A percentile compares a stretch with the other conserved stretches of the same genome.
phyloP scores from a whole-genome alignment of 2,797 vertebrate genomes.

The Eospalax fontanierii region DNA sequence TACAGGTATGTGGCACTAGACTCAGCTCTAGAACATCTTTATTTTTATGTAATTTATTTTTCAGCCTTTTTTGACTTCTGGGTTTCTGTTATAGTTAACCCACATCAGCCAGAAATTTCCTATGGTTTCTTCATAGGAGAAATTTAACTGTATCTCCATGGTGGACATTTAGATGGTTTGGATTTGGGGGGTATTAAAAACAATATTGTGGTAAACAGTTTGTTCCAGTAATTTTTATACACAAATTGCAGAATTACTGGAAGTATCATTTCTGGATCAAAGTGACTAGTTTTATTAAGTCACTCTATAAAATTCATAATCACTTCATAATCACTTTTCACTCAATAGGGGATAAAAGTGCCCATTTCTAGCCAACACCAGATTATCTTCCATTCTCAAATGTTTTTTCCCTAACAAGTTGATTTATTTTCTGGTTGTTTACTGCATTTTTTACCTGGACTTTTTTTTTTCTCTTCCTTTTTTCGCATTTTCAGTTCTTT shows the following conservation, averaged over 20 bases:
- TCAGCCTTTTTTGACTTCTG: too few species aligned
- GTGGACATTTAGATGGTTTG: background rate
- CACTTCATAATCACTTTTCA: background rate
- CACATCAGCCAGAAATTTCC: too few species aligned
- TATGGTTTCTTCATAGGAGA: too few species aligned
- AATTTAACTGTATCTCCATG: background rate
- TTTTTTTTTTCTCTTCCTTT: too few species aligned
- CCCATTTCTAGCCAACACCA: background rate
- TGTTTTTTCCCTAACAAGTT: background rate
- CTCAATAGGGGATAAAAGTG: background rate
- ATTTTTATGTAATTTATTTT: too few species aligned
- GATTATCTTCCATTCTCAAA: background rate
- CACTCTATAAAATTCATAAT: background rate
- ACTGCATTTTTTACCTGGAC: background rate
- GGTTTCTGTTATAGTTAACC: too few species aligned
- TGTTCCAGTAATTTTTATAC: background rate
- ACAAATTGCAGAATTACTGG: background rate
- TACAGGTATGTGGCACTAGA: too few species aligned
- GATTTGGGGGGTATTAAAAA: background rate
- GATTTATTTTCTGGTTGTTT: conserved; percentile 12
- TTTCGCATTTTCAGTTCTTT: conserved; percentile 5
- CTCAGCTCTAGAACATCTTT: too few species aligned
- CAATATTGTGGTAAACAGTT: background rate
- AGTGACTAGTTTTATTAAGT: background rate
- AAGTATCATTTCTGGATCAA: conserved; percentile 7